Conservation (phyloP, 2,797 vertebrate genomes). For the Carapus acus region DNA sequence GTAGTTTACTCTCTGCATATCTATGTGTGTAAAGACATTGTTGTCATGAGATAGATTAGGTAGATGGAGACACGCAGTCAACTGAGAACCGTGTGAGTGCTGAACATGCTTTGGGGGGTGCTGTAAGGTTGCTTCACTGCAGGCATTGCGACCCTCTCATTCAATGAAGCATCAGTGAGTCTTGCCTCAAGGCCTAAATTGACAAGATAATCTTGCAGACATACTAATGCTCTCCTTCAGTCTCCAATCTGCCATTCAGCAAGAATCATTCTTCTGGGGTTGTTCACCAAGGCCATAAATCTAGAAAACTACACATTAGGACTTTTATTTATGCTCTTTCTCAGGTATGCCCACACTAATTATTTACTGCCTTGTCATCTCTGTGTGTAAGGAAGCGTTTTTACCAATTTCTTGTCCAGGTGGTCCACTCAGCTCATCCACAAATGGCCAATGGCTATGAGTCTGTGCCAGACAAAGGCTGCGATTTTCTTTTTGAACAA, state of each 20-base stretch:
- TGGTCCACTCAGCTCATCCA: neutral
- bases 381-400: neutral
- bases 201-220: slow-evolving; percentile 4
- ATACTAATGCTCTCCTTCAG: slow-evolving; percentile 20
- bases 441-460: neutral
- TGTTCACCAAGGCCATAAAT: slow-evolving; percentile 21
- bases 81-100: slow-evolving; percentile 29
- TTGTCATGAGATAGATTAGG: too few relatives aligned
- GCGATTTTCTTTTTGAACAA: neutral
- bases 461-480: neutral
- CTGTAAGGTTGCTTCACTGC: slow-evolving; percentile 9
- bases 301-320: slow-evolving; percentile 17
- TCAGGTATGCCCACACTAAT: neutral
- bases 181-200: slow-evolving; percentile 11
- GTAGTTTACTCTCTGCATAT: too few relatives aligned
- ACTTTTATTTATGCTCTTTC: neutral
- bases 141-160: slow-evolving; percentile 16
- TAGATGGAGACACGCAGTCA: slow-evolving; percentile 22
- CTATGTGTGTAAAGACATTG: too few relatives aligned
- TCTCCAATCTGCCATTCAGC: slow-evolving; percentile 9
- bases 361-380: neutral
- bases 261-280: slow-evolving; percentile 25
- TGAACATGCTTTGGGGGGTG: slow-evolving; percentile 4
- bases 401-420: neutral
- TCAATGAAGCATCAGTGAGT: slow-evolving; percentile 9